phyloP scores from a whole-genome alignment of 92 coral and sea anemone species.

The Nematostella vectensis region DNA sequence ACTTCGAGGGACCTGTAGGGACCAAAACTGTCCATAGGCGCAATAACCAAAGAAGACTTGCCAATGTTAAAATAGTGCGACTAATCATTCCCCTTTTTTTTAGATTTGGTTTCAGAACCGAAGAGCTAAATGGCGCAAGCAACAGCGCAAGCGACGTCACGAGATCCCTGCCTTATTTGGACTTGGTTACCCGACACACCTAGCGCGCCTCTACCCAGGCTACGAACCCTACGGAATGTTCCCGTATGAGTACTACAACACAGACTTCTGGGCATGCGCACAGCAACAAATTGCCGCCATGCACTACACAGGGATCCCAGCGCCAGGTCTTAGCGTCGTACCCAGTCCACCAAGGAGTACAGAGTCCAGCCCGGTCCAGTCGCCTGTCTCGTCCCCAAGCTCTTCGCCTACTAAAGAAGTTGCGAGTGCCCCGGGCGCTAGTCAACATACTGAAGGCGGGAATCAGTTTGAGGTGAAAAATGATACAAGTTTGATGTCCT shows the following conservation, averaged over 20 bases:
- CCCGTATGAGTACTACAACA: slow-evolving; percentile 66
- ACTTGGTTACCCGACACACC: slow-evolving; percentile 72
- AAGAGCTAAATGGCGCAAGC: slow-evolving; percentile 85
- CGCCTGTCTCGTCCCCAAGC: slow-evolving; percentile 36
- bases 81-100: too few relatives aligned
- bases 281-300: slow-evolving; percentile 73
- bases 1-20: too few relatives aligned
- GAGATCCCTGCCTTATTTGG: slow-evolving; percentile 74
- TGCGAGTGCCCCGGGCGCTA: slow-evolving; percentile 24
- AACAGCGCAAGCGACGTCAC: slow-evolving; percentile 70
- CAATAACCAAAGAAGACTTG: too few relatives aligned
- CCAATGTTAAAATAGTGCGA: too few relatives aligned
- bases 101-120: slow-evolving; percentile 92
- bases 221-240: slow-evolving; percentile 43
- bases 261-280: slow-evolving; percentile 87
- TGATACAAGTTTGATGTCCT: slow-evolving; percentile 58
- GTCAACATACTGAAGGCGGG: too few relatives aligned
- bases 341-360: slow-evolving; percentile 29
- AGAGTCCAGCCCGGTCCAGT: slow-evolving; percentile 17
- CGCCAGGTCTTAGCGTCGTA: slow-evolving; percentile 34
- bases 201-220: slow-evolving; percentile 60
- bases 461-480: slow-evolving; percentile 46
- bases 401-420: slow-evolving; percentile 25
- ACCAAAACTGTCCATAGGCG: not conserved
- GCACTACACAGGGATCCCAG: slow-evolving; percentile 46